Percentiles rank a stretch among this genome's conserved stretches.
Evolutionary conservation across 2,888 invertebrate species (phyloP).

Genomic region (Lepidonotus clava): DNA sequence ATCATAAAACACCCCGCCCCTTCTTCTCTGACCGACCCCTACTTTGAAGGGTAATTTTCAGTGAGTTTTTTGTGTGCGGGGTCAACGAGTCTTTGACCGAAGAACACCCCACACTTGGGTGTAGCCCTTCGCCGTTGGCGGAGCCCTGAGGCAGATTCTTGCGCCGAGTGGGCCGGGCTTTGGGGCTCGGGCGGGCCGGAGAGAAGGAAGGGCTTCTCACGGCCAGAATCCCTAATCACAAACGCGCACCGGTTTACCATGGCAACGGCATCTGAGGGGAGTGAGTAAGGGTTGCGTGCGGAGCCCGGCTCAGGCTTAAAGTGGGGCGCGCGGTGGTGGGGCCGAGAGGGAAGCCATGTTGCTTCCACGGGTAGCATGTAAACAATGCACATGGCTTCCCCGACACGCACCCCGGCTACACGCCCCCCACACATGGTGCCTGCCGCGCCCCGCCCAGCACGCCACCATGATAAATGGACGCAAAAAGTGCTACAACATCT

Average conservation of each 20-base stretch:
- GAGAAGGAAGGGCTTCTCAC: neutral
- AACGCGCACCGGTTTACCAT: too few relatives aligned
- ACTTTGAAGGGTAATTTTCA: neutral
- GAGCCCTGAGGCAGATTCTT: neutral
- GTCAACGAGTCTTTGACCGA: slow-evolving; percentile 17
- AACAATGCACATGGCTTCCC: neutral
- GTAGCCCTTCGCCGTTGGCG: neutral
- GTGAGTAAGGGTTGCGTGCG: neutral
- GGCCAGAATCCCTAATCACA: too few relatives aligned
- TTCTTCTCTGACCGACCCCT: neutral
- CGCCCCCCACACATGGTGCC: neutral
- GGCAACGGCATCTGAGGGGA: neutral
- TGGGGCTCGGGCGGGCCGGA: neutral
- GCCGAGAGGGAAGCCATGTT: neutral
- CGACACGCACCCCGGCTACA: neutral
- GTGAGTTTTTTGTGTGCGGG: neutral
- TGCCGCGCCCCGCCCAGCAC: neutral
- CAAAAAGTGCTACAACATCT: neutral
- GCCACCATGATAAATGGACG: neutral
- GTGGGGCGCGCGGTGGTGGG: neutral
- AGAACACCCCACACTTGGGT: neutral
- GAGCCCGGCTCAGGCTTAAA: neutral
- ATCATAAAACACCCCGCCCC: neutral
- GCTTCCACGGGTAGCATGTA: neutral
- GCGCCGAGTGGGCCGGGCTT: neutral